phyloP scores from a whole-genome alignment of 2,113 vertebrate species.

The Neodon shergylaensis region DNA sequence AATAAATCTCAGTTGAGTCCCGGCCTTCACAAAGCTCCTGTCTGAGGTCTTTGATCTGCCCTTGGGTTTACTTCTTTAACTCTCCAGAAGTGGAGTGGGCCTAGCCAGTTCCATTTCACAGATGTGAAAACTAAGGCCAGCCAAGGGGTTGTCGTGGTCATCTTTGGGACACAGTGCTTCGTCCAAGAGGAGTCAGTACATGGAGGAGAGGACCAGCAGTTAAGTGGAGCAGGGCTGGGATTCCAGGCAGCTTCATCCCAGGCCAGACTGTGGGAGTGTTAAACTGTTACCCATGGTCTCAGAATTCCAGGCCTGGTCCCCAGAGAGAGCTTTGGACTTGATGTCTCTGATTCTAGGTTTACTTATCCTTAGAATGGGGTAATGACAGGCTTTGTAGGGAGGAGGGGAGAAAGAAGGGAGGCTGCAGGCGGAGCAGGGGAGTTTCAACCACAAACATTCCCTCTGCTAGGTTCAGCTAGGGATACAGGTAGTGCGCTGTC shows the following conservation, averaged over 20 bases:
- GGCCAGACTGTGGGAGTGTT: background rate
- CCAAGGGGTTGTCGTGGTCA: background rate
- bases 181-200: background rate
- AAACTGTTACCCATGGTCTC: background rate
- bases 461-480: background rate
- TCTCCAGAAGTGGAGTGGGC: background rate
- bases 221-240: background rate
- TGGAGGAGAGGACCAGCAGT: background rate
- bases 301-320: background rate
- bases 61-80: background rate
- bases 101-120: slow-evolving; percentile 10
- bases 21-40: background rate
- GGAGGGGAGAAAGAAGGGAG: rapidly evolving
- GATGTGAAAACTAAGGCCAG: slow-evolving; percentile 41
- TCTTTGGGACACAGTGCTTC: background rate
- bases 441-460: background rate
- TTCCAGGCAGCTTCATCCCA: background rate
- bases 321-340: background rate
- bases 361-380: background rate
- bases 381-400: background rate
- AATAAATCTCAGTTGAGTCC: background rate
- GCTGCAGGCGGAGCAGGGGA: background rate
- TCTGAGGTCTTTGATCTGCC: background rate
- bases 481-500: background rate
- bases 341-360: background rate